phyloP scores from a whole-genome alignment of 2,888 invertebrate genomes.

The Agapostemon virescens region DNA sequence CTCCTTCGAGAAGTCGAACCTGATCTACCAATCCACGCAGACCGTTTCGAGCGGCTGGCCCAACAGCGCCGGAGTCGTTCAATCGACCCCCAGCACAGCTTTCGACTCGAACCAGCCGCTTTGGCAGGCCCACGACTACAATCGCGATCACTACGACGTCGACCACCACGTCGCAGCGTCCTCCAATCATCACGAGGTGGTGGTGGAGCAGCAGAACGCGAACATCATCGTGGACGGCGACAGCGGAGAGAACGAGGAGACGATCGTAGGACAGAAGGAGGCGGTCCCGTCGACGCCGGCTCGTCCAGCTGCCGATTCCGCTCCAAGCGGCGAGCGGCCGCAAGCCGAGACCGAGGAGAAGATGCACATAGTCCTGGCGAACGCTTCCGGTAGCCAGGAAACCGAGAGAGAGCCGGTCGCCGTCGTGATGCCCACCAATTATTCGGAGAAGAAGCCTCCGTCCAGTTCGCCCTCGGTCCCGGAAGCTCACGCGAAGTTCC shows the following conservation, averaged over 20 bases:
- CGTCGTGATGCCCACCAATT: slow-evolving; percentile 72
- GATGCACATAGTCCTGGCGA: slow-evolving; percentile 73
- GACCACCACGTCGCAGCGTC: slow-evolving; percentile 70
- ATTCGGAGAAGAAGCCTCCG: slow-evolving; percentile 56
- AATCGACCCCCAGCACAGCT: slow-evolving; percentile 34
- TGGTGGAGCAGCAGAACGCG: slow-evolving; percentile 72
- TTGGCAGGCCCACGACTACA: slow-evolving; percentile 68
- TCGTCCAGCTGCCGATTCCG: slow-evolving; percentile 11
- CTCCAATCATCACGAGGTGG: slow-evolving; percentile 70
- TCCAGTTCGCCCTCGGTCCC: background rate
- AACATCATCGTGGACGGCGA: slow-evolving; percentile 74
- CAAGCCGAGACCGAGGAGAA: slow-evolving; percentile 43
- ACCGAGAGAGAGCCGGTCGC: slow-evolving; percentile 63
- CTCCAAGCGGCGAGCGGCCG: background rate
- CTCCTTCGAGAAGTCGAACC: slow-evolving; percentile 84
- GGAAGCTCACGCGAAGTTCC: background rate
- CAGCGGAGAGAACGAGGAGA: slow-evolving; percentile 70
- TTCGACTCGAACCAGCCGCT: slow-evolving; percentile 37
- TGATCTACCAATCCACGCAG: slow-evolving; percentile 84
- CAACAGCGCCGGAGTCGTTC: slow-evolving; percentile 48
- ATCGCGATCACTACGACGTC: slow-evolving; percentile 61
- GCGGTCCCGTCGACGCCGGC: background rate
- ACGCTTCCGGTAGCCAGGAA: slow-evolving; percentile 60
- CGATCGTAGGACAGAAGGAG: slow-evolving; percentile 72
- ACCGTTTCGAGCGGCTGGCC: slow-evolving; percentile 70